Evolutionary conservation across 2,888 invertebrate species (phyloP), one percentile per base, ranked within the genome.

Genomic region (Drosophila paranaensis): DNA sequence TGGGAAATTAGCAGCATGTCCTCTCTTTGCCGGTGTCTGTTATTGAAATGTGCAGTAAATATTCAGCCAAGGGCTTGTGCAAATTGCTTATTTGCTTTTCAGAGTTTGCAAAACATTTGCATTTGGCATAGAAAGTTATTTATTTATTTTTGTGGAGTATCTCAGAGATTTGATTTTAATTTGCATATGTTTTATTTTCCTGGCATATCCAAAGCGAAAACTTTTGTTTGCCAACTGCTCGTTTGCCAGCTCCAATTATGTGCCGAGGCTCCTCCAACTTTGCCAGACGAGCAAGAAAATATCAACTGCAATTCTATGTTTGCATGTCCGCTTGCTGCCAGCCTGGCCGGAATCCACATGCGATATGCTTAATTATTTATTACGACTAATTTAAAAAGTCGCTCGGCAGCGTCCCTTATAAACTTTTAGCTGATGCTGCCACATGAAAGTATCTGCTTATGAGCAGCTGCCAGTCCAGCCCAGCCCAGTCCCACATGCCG

Each of bases 381-480:
- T 72, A 75, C 62, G 85, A 82, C 88, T 88, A 88, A 84, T 84
- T 88, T 84, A 74, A 82, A 84, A 84, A 84, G 80, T 79, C 79
- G 53, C 69, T 55, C 54, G 50, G 64, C 53, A 48, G 40, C 51
- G 56, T 61, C 45, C 60, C 56, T 63, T 64, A 61, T 56, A 71
- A 78, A 78, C 74, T 67, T 71, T 54, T 60, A 60, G 62, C 71
- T 67, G 64, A 51, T 48, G 53, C 33, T 55, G 43, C 54, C 66
- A 50, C 54, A 76, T 42, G 63, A 81, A 72, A 71, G 57, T 46
- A 46, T 45, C 71, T 76, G 62, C 64, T 69, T 75, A 73, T 62
- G 60, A 65, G 55, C 40, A 46, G 33, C 48, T 63, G 55, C 40
- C 43, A 30, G 30, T 16, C 14, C 46, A 39, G 42, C 10, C 60